Base-by-base conservation (phyloP, 1,140 invertebrate genomes). In the Diorhabda sublineata region DNA sequence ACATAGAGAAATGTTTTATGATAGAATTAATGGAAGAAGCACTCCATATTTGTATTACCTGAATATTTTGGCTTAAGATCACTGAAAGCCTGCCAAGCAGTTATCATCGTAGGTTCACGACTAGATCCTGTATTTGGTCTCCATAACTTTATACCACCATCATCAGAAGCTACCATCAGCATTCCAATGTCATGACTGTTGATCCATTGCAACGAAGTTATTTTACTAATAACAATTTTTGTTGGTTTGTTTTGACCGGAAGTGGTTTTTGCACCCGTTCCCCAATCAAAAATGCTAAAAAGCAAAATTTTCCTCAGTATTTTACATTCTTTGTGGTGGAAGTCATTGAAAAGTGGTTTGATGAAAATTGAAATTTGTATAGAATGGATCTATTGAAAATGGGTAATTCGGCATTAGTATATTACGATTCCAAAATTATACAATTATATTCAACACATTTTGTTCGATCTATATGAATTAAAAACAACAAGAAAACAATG, bases 171-270 rank as follows among this genome's bases (percentile, higher is more conserved):
- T 52, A 88, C 85, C 81, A 93, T 84, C 42, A 94, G 81, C 69
- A 94, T 80, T 43, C 89, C 84, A 66, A 89, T 85, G 78, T 95
- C 92, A 78, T 97, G 94, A 64, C 90, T 85, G 84, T 98, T 97
- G n/a, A 97, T 81, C 81, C 95, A 95, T 74, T 96, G 90, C 45
- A 97, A 83, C 47, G 91, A 85, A 5, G 93, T 92, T 56, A 98
- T 89, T 61, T 89, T 87, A 42, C 88, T 81, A 75, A 43, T 78
- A 11, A 66, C 58, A 44, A 83, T 72, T 76, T 75, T 82, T 4
- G 76, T 43, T 52, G 81, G 80, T 61, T 82, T 82, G 80, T 82
- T 84, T 69, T 81, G 79, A 43, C 82, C 81, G 73, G 86, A 85
- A 42, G 85, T 87, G 66, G 90, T 80, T 81, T 87, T 89, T 6